A percentile compares a stretch with the other conserved stretches of the same genome.
phyloP scores from a whole-genome alignment of 1,140 invertebrate species.

The Papilio polytes region DNA sequence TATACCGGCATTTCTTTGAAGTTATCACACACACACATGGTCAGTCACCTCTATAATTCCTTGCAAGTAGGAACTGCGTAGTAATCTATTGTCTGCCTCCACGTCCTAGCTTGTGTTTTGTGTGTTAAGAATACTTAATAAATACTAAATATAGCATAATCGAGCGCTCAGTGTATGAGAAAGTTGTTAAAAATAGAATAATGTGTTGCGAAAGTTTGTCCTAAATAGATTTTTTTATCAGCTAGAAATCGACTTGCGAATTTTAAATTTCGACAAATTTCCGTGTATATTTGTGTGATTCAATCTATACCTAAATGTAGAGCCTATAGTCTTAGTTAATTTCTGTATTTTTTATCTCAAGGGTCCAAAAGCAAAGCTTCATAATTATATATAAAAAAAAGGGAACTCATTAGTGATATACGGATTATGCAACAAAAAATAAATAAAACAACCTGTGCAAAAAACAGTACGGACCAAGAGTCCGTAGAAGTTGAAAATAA shows the following conservation, averaged over 20 bases:
- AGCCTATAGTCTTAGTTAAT: background rate
- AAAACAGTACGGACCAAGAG: too few relatives aligned
- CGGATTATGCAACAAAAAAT: too few relatives aligned
- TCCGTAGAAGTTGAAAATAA: too few relatives aligned
- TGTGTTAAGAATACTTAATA: background rate
- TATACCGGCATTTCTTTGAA: slow-evolving; percentile 24
- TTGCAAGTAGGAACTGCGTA: background rate
- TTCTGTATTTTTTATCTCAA: background rate
- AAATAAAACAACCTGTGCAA: too few relatives aligned
- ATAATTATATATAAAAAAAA: too few relatives aligned
- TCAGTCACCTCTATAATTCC: slow-evolving; percentile 16
- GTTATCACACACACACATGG: slow-evolving; percentile 12
- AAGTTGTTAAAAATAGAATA: background rate
- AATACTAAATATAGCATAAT: background rate
- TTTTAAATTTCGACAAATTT: too few relatives aligned
- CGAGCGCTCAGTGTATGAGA: background rate
- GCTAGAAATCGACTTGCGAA: too few relatives aligned
- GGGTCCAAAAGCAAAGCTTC: background rate
- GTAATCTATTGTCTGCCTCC: background rate
- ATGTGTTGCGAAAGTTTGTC: background rate
- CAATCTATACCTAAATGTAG: background rate
- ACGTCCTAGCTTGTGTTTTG: background rate
- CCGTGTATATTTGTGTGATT: too few relatives aligned
- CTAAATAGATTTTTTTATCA: too few relatives aligned
- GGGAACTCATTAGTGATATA: too few relatives aligned